Conservation (phyloP, 2,888 invertebrate species). For the Coremacera marginata region DNA sequence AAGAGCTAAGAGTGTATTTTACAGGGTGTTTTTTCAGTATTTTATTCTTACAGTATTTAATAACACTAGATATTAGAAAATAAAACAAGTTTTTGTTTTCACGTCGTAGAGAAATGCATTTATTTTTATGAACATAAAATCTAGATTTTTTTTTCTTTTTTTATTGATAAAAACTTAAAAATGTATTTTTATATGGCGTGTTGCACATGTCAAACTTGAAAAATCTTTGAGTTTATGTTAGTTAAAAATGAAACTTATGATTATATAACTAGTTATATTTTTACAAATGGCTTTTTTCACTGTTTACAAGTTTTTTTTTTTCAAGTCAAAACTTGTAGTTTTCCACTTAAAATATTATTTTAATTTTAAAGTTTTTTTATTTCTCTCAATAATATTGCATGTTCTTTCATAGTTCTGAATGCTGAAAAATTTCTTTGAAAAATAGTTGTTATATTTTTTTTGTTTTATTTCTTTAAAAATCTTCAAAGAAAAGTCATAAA, state of each 20-base stretch:
- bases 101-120: constrained; percentile 22
- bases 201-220: constrained; percentile 9
- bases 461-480: not conserved
- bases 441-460: constrained; percentile 10
- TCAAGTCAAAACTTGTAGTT: not conserved
- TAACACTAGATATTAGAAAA: constrained; percentile 33
- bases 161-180: constrained; percentile 4
- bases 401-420: constrained; percentile 8
- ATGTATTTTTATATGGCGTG: constrained; percentile 1
- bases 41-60: constrained; percentile 25
- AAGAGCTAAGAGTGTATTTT: constrained; percentile 52
- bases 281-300: constrained; percentile 33
- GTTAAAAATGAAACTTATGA: constrained; percentile 5
- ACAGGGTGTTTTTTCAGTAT: constrained; percentile 52
- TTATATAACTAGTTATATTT: not conserved
- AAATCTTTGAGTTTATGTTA: constrained; percentile 1
- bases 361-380: not conserved
- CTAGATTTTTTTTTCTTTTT: not conserved
- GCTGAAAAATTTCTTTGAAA: constrained; percentile 15
- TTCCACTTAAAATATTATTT: constrained; percentile 14
- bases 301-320: constrained; percentile 6
- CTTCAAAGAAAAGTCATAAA: constrained; percentile 20
- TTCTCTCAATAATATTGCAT: constrained; percentile 20
- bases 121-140: constrained; percentile 31
- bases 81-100: constrained; percentile 45